phyloP scores from a whole-genome alignment of 1,140 invertebrate genomes.

The Meloidogyne hapla region DNA sequence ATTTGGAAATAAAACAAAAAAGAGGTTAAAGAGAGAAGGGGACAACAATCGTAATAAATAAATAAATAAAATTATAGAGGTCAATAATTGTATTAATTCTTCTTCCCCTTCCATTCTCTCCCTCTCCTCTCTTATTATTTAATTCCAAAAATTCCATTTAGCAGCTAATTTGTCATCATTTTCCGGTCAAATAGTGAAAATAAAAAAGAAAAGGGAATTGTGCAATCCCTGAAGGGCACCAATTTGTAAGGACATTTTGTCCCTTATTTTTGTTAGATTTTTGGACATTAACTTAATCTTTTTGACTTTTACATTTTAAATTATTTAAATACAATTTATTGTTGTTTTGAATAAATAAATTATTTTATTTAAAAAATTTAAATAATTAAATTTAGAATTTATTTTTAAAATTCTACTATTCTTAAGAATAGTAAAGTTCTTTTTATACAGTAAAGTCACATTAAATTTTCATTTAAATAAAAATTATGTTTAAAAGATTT shows the following conservation, averaged over 20 bases:
- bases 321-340: too few species aligned
- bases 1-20: not conserved
- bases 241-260: not conserved
- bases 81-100: conserved; percentile 1
- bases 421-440: too few species aligned
- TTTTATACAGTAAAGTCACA: too few species aligned
- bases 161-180: conserved; percentile 9
- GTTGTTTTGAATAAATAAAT: too few species aligned
- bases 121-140: not conserved
- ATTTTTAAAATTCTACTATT: too few species aligned
- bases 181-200: conserved; percentile 2
- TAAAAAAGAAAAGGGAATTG: not conserved
- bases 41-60: not conserved
- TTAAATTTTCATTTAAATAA: too few species aligned
- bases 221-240: conserved; percentile 15
- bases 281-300: not conserved
- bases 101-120: not conserved
- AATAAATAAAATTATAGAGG: not conserved
- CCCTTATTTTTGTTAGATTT: not conserved
- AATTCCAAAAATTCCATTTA: conserved; percentile 14
- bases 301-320: too few species aligned
- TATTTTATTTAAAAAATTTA: too few species aligned
- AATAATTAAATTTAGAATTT: too few species aligned
- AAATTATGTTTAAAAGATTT: too few species aligned
- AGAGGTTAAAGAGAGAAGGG: not conserved